Percentiles rank a stretch among this genome's conserved stretches.
Evolutionary conservation across 2,888 invertebrate genomes (phyloP).

Genomic region (Seira sanloemensis): DNA sequence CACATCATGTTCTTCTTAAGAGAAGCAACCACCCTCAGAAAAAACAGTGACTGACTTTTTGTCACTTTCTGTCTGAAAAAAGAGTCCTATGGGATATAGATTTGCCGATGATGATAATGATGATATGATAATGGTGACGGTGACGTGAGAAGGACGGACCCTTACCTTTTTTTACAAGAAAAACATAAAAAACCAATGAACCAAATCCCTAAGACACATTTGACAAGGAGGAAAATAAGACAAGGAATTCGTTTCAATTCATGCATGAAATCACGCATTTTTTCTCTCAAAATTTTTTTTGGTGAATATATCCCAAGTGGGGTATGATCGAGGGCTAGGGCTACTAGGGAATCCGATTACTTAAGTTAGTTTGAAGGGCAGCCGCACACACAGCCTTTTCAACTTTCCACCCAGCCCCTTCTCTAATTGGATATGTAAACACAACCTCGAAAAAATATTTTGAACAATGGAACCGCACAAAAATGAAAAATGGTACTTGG

Average conservation of each 20-base stretch:
- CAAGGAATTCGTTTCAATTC: conserved; percentile 20
- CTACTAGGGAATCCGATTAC: background rate
- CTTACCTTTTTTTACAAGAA: conserved; percentile 20
- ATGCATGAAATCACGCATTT: conserved; percentile 23
- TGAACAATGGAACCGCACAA: background rate
- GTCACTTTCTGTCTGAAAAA: conserved; percentile 32
- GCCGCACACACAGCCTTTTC: background rate
- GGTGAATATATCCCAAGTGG: background rate
- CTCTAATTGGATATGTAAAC: conserved; percentile 27
- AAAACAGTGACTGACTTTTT: conserved; percentile 37
- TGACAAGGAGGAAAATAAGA: conserved; percentile 5
- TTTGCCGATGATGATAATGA: conserved; percentile 10
- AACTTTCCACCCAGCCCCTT: background rate
- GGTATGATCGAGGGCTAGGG: background rate
- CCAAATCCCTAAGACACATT: conserved; percentile 31
- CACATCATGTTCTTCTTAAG: too few relatives aligned
- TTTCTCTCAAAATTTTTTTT: background rate
- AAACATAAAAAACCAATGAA: conserved; percentile 18
- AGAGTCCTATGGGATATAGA: conserved; percentile 36
- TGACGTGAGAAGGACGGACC: conserved; percentile 16
- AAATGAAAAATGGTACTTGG: too few relatives aligned
- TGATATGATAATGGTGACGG: conserved; percentile 14
- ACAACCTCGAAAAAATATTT: background rate
- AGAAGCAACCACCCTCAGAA: conserved; percentile 7
- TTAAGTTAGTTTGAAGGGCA: background rate